Base-by-base conservation (phyloP, 1,140 invertebrate genomes). In the Manduca sexta region DNA sequence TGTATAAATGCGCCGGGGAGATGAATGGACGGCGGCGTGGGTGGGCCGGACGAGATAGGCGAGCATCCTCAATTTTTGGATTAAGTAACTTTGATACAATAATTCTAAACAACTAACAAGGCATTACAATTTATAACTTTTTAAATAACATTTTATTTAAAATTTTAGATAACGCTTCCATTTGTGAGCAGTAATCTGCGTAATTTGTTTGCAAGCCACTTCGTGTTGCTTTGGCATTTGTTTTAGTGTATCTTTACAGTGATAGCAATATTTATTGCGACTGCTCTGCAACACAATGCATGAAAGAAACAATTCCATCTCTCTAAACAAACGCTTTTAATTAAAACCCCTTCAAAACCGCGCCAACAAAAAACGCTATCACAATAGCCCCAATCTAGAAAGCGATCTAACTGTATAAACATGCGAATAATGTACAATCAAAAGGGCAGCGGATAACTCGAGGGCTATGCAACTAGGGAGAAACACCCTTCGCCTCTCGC, bases 381-480 rank as follows among this genome's bases (percentile, higher is more conserved):
- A 83, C 81, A 84, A 84, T 83, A 78, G 77, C 67, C 80, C 74
- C 77, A 85, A 85, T 85, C 79, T 85, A 80, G 77, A 72, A 80
- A 76, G 66, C 76, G 79, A 83, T 84, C 81, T 82, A 83, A 83
- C 75, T 80, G 74, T 84, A 83, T 81, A 83, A 80, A 85, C 78
- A 77, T 64, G 69, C 77, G 66, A 80, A 79, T 85, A 83, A 83
- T 82, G 74, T 68, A 71, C 77, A 83, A 85, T 83, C 77, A 85
- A 83, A 84, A 83, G 79, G 79, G 82, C 79, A 81, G 69, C 61
- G 61, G 63, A 60, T 63, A 65, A 71, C 66, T 59, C 39, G 45
- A 56, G 64, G 56, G 62, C 48, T 52, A 42, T 43, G 64, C 60
- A 66, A 60, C 40, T 47, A 44, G 45, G 54, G 49, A 45, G 45